These are phyloP conservation scores for Oligia fasciuncula DNA, from an alignment of 2,888 invertebrate genomes.

Conservation along the genomic window DNA sequence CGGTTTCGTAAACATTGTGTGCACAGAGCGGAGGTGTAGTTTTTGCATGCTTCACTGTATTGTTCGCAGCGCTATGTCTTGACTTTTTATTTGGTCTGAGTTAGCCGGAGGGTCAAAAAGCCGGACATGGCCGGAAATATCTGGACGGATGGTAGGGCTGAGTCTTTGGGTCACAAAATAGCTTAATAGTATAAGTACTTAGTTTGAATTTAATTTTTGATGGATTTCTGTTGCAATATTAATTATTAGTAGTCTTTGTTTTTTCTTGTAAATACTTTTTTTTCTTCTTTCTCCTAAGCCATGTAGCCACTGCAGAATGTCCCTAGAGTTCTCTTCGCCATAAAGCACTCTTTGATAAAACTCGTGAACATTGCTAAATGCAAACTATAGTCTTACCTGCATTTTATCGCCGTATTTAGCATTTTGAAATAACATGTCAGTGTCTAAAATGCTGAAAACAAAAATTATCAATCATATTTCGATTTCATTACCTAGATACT, in stretches of 20 bases:
- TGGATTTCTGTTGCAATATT: not conserved
- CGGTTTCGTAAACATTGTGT: too few species aligned
- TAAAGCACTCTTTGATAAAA: not conserved
- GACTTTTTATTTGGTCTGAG: too few species aligned
- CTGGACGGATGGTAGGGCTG: not conserved
- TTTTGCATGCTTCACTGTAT: too few species aligned
- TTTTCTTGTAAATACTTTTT: not conserved
- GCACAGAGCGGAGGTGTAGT: too few species aligned
- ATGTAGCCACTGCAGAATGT: not conserved
- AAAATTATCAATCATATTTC: not conserved
- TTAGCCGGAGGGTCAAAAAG: not conserved
- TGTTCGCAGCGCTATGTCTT: too few species aligned
- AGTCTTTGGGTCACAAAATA: too few species aligned
- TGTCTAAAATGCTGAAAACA: slow-evolving; percentile 43
- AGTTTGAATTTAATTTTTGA: not conserved
- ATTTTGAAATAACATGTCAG: slow-evolving; percentile 49
- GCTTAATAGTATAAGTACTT: not conserved
- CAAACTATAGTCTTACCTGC: slow-evolving; percentile 35
- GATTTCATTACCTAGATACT: not conserved
- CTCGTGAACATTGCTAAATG: not conserved
- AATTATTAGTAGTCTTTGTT: not conserved
- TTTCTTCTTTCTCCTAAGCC: not conserved
- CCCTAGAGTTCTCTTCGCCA: not conserved
- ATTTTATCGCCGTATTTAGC: slow-evolving; percentile 18
- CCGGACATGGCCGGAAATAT: not conserved